phyloP scores from a whole-genome alignment of 1,140 invertebrate species.

The Globodera ellingtonae region DNA sequence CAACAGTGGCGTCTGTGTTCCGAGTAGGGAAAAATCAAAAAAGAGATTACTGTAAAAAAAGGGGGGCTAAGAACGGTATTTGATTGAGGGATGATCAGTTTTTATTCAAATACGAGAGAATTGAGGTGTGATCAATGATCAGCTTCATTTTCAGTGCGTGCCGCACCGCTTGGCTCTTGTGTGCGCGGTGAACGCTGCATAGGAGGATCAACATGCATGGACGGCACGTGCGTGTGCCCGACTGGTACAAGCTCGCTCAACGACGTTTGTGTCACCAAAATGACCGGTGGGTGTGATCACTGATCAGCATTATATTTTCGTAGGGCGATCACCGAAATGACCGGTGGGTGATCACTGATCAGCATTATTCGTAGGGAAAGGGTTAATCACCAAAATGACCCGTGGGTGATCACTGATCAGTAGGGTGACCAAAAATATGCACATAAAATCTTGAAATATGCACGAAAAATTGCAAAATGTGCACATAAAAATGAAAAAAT shows the following conservation, averaged over 20 bases:
- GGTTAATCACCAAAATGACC: too few relatives aligned
- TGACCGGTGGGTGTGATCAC: constrained; percentile 40
- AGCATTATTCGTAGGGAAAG: too few relatives aligned
- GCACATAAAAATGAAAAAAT: too few relatives aligned
- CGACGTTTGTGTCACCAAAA: constrained; percentile 50
- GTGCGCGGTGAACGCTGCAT: constrained; percentile 47
- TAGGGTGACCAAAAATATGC: too few relatives aligned
- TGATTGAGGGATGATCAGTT: too few relatives aligned
- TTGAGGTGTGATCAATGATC: not conserved
- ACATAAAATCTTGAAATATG: too few relatives aligned
- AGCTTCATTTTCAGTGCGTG: constrained; percentile 37
- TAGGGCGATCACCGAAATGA: not conserved
- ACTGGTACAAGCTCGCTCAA: constrained; percentile 44
- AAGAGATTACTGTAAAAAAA: not conserved
- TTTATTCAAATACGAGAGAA: too few relatives aligned
- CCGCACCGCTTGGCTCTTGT: constrained; percentile 40
- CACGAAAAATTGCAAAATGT: too few relatives aligned
- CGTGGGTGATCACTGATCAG: not conserved
- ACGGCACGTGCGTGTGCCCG: constrained; percentile 49
- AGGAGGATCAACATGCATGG: constrained; percentile 46
- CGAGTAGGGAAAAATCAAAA: constrained; percentile 26
- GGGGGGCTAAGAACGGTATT: not conserved
- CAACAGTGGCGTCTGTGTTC: constrained; percentile 49
- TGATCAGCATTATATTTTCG: not conserved
- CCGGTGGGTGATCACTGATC: too few relatives aligned